These are phyloP conservation scores for Drosophila baimaii DNA, from an alignment of 1,140 invertebrate species.

Conservation along the genomic window DNA sequence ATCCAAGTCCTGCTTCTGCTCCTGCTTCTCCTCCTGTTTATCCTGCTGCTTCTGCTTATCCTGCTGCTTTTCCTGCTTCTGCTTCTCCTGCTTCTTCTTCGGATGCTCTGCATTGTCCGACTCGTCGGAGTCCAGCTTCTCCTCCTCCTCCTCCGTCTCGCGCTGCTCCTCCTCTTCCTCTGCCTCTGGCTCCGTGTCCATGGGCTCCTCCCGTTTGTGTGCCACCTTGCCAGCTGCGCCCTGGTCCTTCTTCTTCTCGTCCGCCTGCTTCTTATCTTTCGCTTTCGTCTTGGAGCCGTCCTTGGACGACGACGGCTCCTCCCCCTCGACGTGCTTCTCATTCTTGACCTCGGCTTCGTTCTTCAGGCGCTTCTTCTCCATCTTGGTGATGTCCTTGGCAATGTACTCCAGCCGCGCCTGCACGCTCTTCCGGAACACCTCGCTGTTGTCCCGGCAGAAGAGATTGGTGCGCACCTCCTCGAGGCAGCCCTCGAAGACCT, in stretches of 20 bases:
- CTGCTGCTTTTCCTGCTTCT: neutral
- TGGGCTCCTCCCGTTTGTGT: neutral
- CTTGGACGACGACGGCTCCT: neutral
- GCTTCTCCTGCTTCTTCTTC: slow-evolving; percentile 1
- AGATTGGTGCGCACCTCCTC: slow-evolving; percentile 92
- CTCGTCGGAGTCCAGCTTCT: slow-evolving; percentile 22
- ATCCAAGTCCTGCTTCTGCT: neutral
- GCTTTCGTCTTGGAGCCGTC: slow-evolving; percentile 6
- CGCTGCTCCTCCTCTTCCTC: slow-evolving; percentile 1
- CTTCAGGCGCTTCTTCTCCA: slow-evolving; percentile 50
- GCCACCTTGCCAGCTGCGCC: neutral
- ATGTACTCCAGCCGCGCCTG: slow-evolving; percentile 95
- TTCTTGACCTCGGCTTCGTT: slow-evolving; percentile 15
- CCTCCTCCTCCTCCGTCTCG: slow-evolving; percentile 16
- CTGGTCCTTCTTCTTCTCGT: neutral
- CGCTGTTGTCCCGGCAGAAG: slow-evolving; percentile 90
- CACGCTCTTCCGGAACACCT: slow-evolving; percentile 94
- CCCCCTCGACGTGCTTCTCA: slow-evolving; percentile 3
- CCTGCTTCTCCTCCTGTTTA: neutral
- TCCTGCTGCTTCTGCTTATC: neutral
- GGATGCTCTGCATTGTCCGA: slow-evolving; percentile 13
- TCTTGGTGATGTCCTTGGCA: slow-evolving; percentile 49
- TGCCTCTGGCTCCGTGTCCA: slow-evolving; percentile 4
- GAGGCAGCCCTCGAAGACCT: slow-evolving; percentile 96
- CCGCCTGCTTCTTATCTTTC: neutral